These are phyloP conservation scores for Drosophila jambulina DNA, from an alignment of 1,140 invertebrate species.

Conservation along the genomic window DNA sequence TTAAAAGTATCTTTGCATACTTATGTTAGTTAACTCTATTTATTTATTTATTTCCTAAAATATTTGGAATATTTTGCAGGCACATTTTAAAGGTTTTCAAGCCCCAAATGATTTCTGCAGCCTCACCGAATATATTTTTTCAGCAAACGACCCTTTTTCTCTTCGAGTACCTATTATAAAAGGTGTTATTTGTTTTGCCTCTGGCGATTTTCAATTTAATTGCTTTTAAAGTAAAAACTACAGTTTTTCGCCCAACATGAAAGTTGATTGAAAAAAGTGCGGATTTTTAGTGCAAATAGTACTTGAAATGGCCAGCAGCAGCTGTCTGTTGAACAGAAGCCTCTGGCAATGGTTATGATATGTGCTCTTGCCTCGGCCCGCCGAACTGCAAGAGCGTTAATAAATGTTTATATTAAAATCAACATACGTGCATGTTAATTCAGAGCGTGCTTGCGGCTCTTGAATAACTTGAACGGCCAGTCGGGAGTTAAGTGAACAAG, in stretches of 20 bases:
- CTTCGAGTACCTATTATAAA: too few relatives aligned
- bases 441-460: conserved; percentile 9
- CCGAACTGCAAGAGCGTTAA: conserved; percentile 31
- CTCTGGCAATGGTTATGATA: conserved; percentile 19
- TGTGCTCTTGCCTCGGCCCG: not conserved
- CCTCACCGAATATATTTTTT: not conserved
- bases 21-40: not conserved
- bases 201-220: not conserved
- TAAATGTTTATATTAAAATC: conserved; percentile 22
- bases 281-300: conserved; percentile 27
- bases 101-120: not conserved
- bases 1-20: not conserved
- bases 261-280: conserved; percentile 10
- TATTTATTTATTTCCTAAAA: not conserved
- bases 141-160: not conserved
- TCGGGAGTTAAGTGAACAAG: conserved; percentile 13
- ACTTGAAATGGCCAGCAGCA: conserved; percentile 31
- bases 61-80: not conserved
- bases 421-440: conserved; percentile 21
- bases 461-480: conserved; percentile 20
- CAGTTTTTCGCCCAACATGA: conserved; percentile 12
- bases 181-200: conserved; percentile 1
- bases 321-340: conserved; percentile 1
- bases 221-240: conserved; percentile 16
- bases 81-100: not conserved